Evolutionary conservation across 1,140 invertebrate species (phyloP).

Genomic region (Nixonia krombeini): DNA sequence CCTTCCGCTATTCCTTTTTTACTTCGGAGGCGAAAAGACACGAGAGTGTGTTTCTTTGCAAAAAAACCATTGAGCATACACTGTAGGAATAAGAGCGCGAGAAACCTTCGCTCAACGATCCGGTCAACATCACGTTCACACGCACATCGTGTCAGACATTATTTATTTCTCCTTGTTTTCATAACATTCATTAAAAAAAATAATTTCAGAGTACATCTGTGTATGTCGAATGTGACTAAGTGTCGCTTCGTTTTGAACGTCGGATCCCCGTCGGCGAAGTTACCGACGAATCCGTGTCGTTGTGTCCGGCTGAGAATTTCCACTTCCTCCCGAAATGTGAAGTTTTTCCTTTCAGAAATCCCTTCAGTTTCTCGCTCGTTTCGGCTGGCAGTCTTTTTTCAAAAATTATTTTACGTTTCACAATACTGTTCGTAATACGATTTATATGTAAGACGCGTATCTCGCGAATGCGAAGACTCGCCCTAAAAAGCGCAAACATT

Average conservation of each 20-base stretch:
- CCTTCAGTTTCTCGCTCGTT: constrained; percentile 41
- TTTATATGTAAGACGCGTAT: constrained; percentile 52
- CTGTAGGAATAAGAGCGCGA: constrained; percentile 50
- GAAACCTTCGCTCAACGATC: constrained; percentile 47
- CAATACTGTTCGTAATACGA: constrained; percentile 71
- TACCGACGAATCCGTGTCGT: too few species aligned
- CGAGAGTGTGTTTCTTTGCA: constrained; percentile 4
- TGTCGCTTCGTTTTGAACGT: too few species aligned
- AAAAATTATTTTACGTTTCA: constrained; percentile 60
- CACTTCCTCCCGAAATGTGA: constrained; percentile 29
- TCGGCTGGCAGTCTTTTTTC: constrained; percentile 64
- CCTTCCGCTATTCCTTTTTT: too few species aligned
- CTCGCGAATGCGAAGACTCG: constrained; percentile 9
- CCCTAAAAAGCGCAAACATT: constrained; percentile 52
- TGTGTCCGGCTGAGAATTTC: constrained; percentile 17
- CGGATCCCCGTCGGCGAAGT: too few species aligned
- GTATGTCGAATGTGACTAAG: constrained; percentile 20
- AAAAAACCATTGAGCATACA: constrained; percentile 37
- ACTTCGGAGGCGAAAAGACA: constrained; percentile 5
- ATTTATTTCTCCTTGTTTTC: constrained; percentile 5
- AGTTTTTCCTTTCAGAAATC: constrained; percentile 38
- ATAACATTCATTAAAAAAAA: constrained; percentile 5
- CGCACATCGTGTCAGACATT: too few species aligned
- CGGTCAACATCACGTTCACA: too few species aligned
- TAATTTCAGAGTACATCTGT: constrained; percentile 1